Base-by-base conservation (phyloP, 1,140 invertebrate genomes). In the Chelonus insularis region DNA sequence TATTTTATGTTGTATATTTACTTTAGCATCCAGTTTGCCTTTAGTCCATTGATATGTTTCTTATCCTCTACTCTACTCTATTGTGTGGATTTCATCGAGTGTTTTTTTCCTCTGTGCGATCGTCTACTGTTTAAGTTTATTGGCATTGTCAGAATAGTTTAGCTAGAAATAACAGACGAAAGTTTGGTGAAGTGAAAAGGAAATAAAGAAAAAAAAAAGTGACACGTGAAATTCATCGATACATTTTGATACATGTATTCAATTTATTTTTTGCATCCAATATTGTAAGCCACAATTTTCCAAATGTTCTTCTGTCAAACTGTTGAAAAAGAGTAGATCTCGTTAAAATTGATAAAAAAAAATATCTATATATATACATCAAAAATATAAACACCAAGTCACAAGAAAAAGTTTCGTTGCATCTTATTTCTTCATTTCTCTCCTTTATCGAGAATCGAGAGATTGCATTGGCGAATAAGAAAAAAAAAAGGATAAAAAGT, bases 361-460 rank as follows among this genome's bases (percentile, higher is more conserved):
- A 4, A 18, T 39, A 11, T 14, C 3, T 39, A 3, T 39, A 39
- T 39, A 11, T 39, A 9, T 39, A 39, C 12, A 39, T 39, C 3
- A 37, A 37, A 37, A 37, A 12, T 12, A 12, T 9, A 37, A 37
- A 37, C n/a, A 37, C 11, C 11, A 11, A 37, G 16, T 45, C 12
- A 16, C n/a, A 45, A 45, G 41, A 39, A 29, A 29, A 45, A 45
- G 41, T 45, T 45, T 45, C 16, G 41, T 18, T 2, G 12, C n/a
- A 14, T 45, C 21, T 21, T 37, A 29, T 43, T 43, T 43, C 4
- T 37, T 41, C n/a, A 29, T 39, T 36, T 52, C 16, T 52, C 16
- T n/a, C 43, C 32, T 52, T 60, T 60, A 60, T 60, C 48, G 34
- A 34, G 18, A 52, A 58, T 48, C 18, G 34, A 41, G 36, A 41